These are phyloP conservation scores for Acleris holmiana DNA, from an alignment of 2,888 invertebrate genomes.

Conservation along the genomic window DNA sequence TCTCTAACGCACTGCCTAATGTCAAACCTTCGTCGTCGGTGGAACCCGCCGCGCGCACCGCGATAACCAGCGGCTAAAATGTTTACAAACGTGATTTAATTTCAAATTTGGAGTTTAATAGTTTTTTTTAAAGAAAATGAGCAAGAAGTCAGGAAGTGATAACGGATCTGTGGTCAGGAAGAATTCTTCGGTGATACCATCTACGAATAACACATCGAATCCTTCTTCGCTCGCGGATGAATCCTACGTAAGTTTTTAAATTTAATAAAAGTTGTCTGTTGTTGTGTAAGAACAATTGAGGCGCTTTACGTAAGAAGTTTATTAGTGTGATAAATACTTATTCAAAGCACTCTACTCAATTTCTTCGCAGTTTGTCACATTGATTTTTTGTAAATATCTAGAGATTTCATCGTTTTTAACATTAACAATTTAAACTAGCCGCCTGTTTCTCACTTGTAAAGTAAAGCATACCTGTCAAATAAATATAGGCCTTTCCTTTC, in stretches of 20 bases:
- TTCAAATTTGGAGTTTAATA: slow-evolving; percentile 31
- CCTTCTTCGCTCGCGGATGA: slow-evolving; percentile 48
- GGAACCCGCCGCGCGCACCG: slow-evolving; percentile 53
- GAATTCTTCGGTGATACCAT: slow-evolving; percentile 39
- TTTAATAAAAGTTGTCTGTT: too few relatives aligned
- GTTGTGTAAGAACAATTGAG: too few relatives aligned
- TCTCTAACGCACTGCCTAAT: slow-evolving; percentile 51
- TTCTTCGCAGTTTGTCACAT: too few relatives aligned
- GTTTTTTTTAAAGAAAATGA: slow-evolving; percentile 50
- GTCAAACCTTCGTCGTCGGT: slow-evolving; percentile 52
- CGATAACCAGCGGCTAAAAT: slow-evolving; percentile 43
- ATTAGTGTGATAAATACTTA: too few relatives aligned
- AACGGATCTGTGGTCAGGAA: slow-evolving; percentile 43
- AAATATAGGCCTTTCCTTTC: too few relatives aligned
- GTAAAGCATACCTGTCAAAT: too few relatives aligned
- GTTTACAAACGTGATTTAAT: slow-evolving; percentile 31
- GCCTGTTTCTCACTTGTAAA: too few relatives aligned
- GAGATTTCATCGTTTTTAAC: too few relatives aligned
- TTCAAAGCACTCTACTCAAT: too few relatives aligned
- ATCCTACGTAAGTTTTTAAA: slow-evolving; percentile 50
- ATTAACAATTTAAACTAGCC: too few relatives aligned
- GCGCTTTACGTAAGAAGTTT: too few relatives aligned
- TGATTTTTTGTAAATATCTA: too few relatives aligned
- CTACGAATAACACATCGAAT: slow-evolving; percentile 49
- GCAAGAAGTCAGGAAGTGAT: slow-evolving; percentile 47